Conservation (phyloP, 2,888 invertebrate species). For the Microctonus hyperodae region DNA sequence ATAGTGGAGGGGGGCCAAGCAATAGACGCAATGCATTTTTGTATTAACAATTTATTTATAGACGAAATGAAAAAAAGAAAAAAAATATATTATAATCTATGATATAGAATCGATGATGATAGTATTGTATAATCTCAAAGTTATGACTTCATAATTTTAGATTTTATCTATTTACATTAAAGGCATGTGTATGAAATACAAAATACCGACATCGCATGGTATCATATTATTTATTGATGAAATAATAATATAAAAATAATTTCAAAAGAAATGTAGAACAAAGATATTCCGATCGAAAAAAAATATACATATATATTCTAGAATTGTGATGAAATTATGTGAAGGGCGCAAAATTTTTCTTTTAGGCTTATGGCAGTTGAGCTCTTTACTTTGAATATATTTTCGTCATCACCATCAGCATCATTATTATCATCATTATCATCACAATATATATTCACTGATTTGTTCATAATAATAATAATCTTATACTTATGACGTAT, state of each 20-base stretch:
- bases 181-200: constrained; percentile 9
- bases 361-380: constrained; percentile 14
- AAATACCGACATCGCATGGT: not conserved
- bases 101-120: not conserved
- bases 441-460: not conserved
- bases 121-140: constrained; percentile 10
- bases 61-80: not conserved
- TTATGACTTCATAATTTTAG: constrained; percentile 12
- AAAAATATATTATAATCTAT: not conserved
- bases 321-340: not conserved
- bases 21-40: constrained; percentile 2
- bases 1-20: not conserved
- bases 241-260: constrained; percentile 1
- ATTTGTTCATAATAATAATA: constrained; percentile 18
- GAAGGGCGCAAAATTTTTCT: not conserved
- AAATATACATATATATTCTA: not conserved
- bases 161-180: constrained; percentile 15
- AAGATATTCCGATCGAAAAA: constrained; percentile 3
- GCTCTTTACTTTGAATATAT: not conserved
- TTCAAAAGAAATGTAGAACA: constrained; percentile 5
- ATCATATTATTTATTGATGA: constrained; percentile 15
- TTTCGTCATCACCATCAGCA: too few relatives aligned
- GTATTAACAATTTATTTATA: not conserved
- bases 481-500: not conserved
- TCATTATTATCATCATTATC: constrained; percentile 10